These are phyloP conservation scores for Cepaea hortensis DNA, from an alignment of 2,888 invertebrate genomes.

Conservation along the genomic window DNA sequence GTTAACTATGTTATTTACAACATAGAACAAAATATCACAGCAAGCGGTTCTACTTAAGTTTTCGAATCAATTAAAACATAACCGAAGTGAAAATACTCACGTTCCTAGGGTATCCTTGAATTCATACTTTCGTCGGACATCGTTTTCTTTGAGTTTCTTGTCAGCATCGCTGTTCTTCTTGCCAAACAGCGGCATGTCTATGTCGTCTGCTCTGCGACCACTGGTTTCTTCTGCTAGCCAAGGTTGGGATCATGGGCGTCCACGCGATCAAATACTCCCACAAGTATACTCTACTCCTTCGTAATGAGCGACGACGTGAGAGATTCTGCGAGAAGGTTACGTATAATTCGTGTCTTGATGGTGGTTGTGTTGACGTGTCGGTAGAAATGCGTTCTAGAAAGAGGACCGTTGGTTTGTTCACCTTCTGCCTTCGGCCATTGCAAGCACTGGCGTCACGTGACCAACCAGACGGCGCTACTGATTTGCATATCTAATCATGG, in stretches of 20 bases:
- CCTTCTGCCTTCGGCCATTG: background rate
- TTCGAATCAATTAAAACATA: background rate
- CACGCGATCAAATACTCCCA: background rate
- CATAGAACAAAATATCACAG: background rate
- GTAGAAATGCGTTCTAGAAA: background rate
- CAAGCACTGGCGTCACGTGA: constrained; percentile 5
- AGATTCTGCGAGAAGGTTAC: background rate
- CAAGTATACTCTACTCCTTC: background rate
- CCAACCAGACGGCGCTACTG: background rate
- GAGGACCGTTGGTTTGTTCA: too few species aligned
- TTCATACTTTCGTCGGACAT: constrained; percentile 67
- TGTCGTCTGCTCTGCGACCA: background rate
- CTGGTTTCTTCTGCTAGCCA: background rate
- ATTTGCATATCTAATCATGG: constrained; percentile 10
- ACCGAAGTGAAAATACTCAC: constrained; percentile 58
- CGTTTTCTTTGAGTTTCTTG: constrained; percentile 65
- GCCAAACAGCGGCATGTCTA: constrained; percentile 68
- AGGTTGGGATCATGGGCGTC: background rate
- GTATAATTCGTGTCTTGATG: background rate
- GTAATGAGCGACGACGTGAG: too few species aligned
- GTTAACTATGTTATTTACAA: background rate
- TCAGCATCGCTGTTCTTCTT: constrained; percentile 65
- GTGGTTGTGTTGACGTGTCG: background rate
- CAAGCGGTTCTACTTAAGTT: too few species aligned
- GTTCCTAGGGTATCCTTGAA: constrained; percentile 70